Evolutionary conservation across 2,797 vertebrate species (phyloP), one percentile per base, ranked within the genome.

Genomic region (Poeciliopsis paucimaculata): DNA sequence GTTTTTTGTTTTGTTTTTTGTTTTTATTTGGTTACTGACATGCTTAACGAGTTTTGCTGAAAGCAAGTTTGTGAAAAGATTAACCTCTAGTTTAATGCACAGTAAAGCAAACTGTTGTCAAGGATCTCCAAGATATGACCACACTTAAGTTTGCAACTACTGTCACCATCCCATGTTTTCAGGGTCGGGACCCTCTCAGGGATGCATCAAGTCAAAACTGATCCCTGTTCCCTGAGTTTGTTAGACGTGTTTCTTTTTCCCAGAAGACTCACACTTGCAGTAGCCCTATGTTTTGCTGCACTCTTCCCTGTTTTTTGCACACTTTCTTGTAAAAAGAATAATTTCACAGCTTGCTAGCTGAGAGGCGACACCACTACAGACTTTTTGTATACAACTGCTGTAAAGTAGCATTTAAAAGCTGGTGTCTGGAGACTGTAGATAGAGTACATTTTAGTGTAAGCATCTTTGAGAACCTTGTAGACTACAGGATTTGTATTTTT

Each of bases 401-500:
- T 95, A 95, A 91, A 92, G 92, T 92, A 93, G 91, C 92, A 92
- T 93, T 90, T 91, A 83, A 86, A 89, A 89, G 80, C 84, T 46
- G 76, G 89, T 88, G 92, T 92, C 91, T 91, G 89, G 92, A 23
- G 87, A 87, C 88, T 95, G 94, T 95, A 94, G 90, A 95, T 95
- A 95, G 76, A 90, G 82, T 90, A 86, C 89, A 92, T 94, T 95
- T 94, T 87, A 90, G 93, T 91, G 92, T 94, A 92, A 91, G 93
- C 81, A 88, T 90, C 79, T 94, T 93, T 91, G 83, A 88, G 84
- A 89, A 92, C 90, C 91, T 86, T 93, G 93, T 95, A 95, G 94
- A 95, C 92, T 94, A 90, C 93, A 94, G 92, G 92, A 94, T 95
- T 94, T 95, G 95, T 96, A 96, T 96, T 95, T 96, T 96, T 96